A percentile compares a stretch with the other conserved stretches of the same genome.
Evolutionary conservation across 2,888 invertebrate species (phyloP).

Genomic region (Drosophila eohydei): DNA sequence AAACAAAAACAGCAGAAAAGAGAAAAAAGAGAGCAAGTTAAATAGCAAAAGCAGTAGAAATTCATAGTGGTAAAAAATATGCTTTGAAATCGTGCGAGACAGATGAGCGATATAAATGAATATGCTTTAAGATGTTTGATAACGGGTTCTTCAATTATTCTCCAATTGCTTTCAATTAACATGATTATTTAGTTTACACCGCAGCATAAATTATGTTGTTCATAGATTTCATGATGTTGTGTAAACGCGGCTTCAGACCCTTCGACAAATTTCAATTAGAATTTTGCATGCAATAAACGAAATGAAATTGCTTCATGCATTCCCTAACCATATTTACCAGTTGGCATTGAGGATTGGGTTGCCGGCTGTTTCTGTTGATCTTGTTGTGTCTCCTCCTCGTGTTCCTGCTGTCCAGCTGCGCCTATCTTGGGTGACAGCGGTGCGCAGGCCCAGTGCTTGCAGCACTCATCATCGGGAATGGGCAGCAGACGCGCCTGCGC

Average conservation of each 20-base stretch:
- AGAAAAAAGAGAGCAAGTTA: constrained; percentile 39
- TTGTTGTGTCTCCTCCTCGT: constrained; percentile 28
- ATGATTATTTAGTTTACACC: constrained; percentile 15
- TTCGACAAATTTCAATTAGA: not conserved
- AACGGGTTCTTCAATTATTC: constrained; percentile 23
- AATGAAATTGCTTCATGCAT: constrained; percentile 22
- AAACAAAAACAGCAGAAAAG: constrained; percentile 18
- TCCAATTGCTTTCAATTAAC: constrained; percentile 30
- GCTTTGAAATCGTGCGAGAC: constrained; percentile 44
- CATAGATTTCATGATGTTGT: not conserved
- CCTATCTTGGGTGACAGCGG: constrained; percentile 82
- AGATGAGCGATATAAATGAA: constrained; percentile 42
- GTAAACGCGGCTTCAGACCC: not conserved
- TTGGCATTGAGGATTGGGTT: constrained; percentile 28
- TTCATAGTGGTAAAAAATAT: constrained; percentile 37
- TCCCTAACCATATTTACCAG: constrained; percentile 74
- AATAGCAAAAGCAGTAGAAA: constrained; percentile 52
- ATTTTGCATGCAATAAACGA: constrained; percentile 40
- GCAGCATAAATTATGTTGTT: not conserved
- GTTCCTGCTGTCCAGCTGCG: constrained; percentile 23
- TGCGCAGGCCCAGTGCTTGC: constrained; percentile 91
- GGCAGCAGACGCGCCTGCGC: constrained; percentile 88
- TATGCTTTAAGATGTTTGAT: constrained; percentile 27
- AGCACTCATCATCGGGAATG: constrained; percentile 92
- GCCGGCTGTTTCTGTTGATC: constrained; percentile 17